Conservation (phyloP, 2,113 vertebrate genomes). For the Eolophus roseicapilla region DNA sequence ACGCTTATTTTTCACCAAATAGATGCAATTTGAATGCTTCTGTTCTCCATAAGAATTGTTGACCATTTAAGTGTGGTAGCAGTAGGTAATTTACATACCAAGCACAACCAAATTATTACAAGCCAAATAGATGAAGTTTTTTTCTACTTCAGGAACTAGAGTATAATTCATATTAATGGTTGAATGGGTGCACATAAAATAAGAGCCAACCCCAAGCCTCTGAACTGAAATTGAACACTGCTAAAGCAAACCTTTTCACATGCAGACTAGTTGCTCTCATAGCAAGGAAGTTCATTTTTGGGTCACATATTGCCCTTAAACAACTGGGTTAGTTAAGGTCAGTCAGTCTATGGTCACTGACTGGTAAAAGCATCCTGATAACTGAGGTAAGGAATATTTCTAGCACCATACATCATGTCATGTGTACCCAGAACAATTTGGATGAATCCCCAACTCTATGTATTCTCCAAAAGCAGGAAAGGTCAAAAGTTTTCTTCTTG, state of each 20-base stretch:
- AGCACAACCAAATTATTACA: constrained; percentile 3
- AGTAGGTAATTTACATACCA: constrained; percentile 4
- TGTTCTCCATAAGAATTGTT: constrained; percentile 1
- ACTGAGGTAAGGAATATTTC: neutral
- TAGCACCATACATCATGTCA: constrained; percentile 32
- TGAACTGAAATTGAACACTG: neutral
- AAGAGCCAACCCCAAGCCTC: neutral
- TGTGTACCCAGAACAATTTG: constrained; percentile 9
- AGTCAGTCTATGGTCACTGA: constrained; percentile 17
- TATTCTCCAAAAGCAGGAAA: constrained; percentile 39
- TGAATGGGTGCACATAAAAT: constrained; percentile 13
- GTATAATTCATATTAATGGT: neutral
- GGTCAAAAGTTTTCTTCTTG: constrained; percentile 62
- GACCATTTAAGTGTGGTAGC: neutral
- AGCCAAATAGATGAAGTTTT: neutral
- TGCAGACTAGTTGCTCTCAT: constrained; percentile 13
- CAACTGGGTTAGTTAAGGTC: constrained; percentile 60
- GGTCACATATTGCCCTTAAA: constrained; percentile 53
- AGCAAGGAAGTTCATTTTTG: constrained; percentile 55
- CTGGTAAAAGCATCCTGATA: constrained; percentile 48
- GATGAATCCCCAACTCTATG: constrained; percentile 18
- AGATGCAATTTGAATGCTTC: constrained; percentile 7
- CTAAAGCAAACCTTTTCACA: constrained; percentile 35
- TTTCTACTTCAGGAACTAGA: constrained; percentile 1
- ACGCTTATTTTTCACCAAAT: constrained; percentile 34